Evolutionary conservation across 2,797 vertebrate genomes (phyloP).

Genomic region (Anisognathus igniventris): DNA sequence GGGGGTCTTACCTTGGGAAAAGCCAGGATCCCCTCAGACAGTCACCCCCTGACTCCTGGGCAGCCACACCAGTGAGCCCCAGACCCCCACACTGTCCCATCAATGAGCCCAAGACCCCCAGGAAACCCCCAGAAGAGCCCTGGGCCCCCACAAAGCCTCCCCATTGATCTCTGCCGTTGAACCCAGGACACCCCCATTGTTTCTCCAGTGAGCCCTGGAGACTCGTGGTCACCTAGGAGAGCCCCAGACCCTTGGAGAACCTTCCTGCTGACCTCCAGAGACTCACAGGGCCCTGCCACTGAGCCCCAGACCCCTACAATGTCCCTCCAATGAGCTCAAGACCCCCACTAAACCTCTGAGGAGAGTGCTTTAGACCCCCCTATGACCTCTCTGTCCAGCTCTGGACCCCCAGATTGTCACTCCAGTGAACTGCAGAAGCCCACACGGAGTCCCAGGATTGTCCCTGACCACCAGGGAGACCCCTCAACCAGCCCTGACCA

Average conservation of each 20-base stretch:
- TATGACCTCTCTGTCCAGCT: not conserved
- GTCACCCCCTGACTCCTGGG: accelerated
- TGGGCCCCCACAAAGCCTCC: not conserved
- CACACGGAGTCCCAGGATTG: accelerated
- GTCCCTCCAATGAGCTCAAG: accelerated
- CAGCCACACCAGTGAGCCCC: too few species aligned
- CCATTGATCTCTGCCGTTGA: not conserved
- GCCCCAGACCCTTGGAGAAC: accelerated
- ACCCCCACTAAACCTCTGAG: not conserved
- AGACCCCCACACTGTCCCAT: too few species aligned
- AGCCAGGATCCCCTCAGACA: not conserved
- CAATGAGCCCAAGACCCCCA: not conserved
- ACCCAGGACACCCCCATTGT: not conserved
- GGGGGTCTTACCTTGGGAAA: not conserved
- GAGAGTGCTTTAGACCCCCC: accelerated
- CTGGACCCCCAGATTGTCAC: accelerated
- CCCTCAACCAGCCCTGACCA: not conserved
- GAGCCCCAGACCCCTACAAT: not conserved
- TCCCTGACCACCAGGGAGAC: too few species aligned
- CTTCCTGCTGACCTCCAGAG: not conserved
- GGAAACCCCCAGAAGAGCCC: not conserved
- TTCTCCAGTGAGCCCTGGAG: not conserved
- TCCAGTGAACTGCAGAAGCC: not conserved
- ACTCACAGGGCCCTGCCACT: too few species aligned
- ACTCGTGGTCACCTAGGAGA: accelerated